Evolutionary conservation across 2,113 vertebrate genomes (phyloP).

Genomic region (Siphamia tubifer): DNA sequence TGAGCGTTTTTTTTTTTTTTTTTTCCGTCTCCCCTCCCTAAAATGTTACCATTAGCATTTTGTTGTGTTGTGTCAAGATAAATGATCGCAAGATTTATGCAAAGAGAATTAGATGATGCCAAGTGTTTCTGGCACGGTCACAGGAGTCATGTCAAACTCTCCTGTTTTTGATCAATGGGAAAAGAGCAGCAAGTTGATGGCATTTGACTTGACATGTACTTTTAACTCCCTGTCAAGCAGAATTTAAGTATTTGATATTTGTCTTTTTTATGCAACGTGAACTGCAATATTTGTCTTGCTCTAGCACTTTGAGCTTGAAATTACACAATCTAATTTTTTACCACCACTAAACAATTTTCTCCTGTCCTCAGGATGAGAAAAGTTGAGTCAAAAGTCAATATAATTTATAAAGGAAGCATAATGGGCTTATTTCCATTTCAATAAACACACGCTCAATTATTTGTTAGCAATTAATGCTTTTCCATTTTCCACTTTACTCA

Average conservation of each 20-base stretch:
- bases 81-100: slow-evolving; percentile 72
- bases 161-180: slow-evolving; percentile 59
- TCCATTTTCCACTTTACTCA: not conserved
- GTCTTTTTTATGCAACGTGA: slow-evolving; percentile 17
- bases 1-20: slow-evolving; percentile 18
- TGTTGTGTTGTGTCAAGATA: slow-evolving; percentile 66
- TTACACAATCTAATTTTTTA: slow-evolving; percentile 9
- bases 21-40: slow-evolving; percentile 24
- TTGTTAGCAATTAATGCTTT: not conserved
- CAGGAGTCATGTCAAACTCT: slow-evolving; percentile 52
- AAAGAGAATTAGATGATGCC: slow-evolving; percentile 66
- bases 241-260: slow-evolving; percentile 54
- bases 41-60: slow-evolving; percentile 80
- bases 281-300: slow-evolving; percentile 31
- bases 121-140: slow-evolving; percentile 62
- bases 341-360: slow-evolving; percentile 7
- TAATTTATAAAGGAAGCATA: not conserved
- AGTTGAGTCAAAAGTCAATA: not conserved
- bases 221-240: slow-evolving; percentile 55
- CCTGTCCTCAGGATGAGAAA: not conserved
- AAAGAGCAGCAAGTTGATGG: slow-evolving; percentile 56
- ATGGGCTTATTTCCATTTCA: slow-evolving; percentile 1
- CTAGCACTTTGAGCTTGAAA: not conserved
- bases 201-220: slow-evolving; percentile 54
- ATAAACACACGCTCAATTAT: slow-evolving; percentile 6